These are phyloP conservation scores for Thecocarcelia acutangulata DNA, from an alignment of 2,888 invertebrate genomes.

Conservation along the genomic window DNA sequence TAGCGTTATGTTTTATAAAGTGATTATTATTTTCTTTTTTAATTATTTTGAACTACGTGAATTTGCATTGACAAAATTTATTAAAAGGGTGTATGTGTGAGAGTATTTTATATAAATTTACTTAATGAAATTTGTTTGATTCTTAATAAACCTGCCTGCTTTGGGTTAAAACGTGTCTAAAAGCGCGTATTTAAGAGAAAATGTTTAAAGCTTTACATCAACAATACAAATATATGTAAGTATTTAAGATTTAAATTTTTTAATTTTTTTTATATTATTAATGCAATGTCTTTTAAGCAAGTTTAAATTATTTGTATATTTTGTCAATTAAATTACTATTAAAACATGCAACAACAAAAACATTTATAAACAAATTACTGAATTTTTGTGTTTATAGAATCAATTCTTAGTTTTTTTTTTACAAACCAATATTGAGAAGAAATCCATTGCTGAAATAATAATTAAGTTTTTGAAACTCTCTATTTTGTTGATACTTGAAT, in stretches of 20 bases:
- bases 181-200: conserved; percentile 40
- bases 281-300: conserved; percentile 45
- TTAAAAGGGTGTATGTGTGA: conserved; percentile 61
- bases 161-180: conserved; percentile 18
- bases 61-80: conserved; percentile 54
- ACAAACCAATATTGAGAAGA: conserved; percentile 7
- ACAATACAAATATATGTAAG: too few species aligned
- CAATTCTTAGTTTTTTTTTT: conserved; percentile 26
- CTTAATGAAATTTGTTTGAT: conserved; percentile 13
- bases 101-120: conserved; percentile 49
- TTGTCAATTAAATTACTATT: conserved; percentile 7
- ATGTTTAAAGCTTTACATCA: conserved; percentile 55
- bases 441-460: neutral
- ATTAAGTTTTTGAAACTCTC: neutral
- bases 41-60: conserved; percentile 60
- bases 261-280: neutral
- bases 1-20: conserved; percentile 20
- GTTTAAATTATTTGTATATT: conserved; percentile 11
- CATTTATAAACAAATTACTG: conserved; percentile 34
- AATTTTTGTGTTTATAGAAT: neutral
- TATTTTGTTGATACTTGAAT: too few species aligned
- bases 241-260: conserved; percentile 14
- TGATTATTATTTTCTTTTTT: conserved; percentile 33
- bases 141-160: conserved; percentile 36
- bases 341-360: conserved; percentile 52